Evolutionary conservation across 2,113 vertebrate genomes (phyloP), one percentile per base, ranked within the genome.

Genomic region (Tinamus guttatus): DNA sequence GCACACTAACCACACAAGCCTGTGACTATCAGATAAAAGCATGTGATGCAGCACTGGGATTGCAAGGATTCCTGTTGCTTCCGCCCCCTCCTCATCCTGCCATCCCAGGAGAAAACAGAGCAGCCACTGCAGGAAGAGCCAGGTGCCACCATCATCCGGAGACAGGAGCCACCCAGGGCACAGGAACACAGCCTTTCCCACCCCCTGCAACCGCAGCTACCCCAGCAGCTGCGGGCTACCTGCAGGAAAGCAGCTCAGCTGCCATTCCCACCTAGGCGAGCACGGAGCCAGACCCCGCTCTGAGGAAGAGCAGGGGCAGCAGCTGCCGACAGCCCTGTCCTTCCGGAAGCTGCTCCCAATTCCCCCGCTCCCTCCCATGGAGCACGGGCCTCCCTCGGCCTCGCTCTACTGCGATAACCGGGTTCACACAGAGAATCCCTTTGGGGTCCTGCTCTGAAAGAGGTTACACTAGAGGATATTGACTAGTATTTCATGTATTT

Each of bases 51-150:
- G 3, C 62, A 69, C 38, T 49, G 49, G 49, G 49, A 49, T 22
- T 49, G 49, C 20, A 24, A 24, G 49, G 21, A 49, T 49, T 49
- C 21, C 47, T 49, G 11, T 9, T 24, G 49, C 20, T 49, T 49
- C 21, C 49, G 22, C 49, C 49, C 24, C 49, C 49, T 11, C 24
- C 49, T 64, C 43, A 22, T 7, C 38, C 22, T 3, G 4, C 36
- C 36, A 58, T 58, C 45, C 52, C n/a, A 30, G 24, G 58, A 13
- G 5, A 47, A 75, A 27, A 5, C 36, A 34, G n/a, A 54, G 38
- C 32, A 76, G 24, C 25, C 75, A 30, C 27, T 59, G 7, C 0
- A 1, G 47, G 3, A 64, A 21, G 7, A 5, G 49, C 32, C 0
- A 1, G 54, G 9, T 4, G 54, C 81, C 38, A 40, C 81, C 34